Percentiles rank a stretch among this genome's conserved stretches.
These are phyloP conservation scores for Drosophila leonis DNA, from an alignment of 2,888 invertebrate species.

Conservation along the genomic window DNA sequence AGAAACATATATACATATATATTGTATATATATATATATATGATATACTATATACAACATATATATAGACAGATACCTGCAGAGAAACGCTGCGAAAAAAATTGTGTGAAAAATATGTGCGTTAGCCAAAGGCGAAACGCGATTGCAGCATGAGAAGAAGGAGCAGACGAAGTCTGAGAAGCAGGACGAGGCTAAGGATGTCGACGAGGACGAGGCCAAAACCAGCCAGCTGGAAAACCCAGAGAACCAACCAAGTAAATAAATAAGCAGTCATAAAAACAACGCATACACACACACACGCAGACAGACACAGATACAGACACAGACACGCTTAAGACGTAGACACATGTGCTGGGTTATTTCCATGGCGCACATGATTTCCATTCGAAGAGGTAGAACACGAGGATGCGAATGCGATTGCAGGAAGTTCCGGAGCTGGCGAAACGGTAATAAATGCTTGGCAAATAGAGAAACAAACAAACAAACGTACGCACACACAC, in stretches of 20 bases:
- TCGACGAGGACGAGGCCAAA: slow-evolving; percentile 42
- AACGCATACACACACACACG: slow-evolving; percentile 19
- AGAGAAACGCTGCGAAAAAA: slow-evolving; percentile 43
- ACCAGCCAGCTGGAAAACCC: slow-evolving; percentile 77
- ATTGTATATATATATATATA: not conserved
- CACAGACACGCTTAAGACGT: not conserved
- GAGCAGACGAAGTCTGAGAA: slow-evolving; percentile 14
- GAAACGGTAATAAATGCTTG: slow-evolving; percentile 71
- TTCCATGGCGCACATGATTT: slow-evolving; percentile 66
- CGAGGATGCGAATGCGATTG: slow-evolving; percentile 23
- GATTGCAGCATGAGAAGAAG: slow-evolving; percentile 33
- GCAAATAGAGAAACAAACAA: slow-evolving; percentile 56
- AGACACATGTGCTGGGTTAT: slow-evolving; percentile 56
- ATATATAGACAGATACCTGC: slow-evolving; percentile 26
- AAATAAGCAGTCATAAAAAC: slow-evolving; percentile 81
- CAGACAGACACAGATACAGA: not conserved
- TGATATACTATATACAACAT: not conserved
- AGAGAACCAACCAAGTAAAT: slow-evolving; percentile 74
- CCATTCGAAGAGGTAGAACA: slow-evolving; percentile 43
- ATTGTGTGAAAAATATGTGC: slow-evolving; percentile 71
- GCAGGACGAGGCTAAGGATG: slow-evolving; percentile 17
- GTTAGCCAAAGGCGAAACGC: slow-evolving; percentile 64
- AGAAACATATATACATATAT: not conserved
- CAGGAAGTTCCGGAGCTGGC: slow-evolving; percentile 30
- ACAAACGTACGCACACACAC: slow-evolving; percentile 12